Evolutionary conservation across 2,113 vertebrate genomes (phyloP), one percentile per base, ranked within the genome.

Genomic region (Thermophis baileyi): DNA sequence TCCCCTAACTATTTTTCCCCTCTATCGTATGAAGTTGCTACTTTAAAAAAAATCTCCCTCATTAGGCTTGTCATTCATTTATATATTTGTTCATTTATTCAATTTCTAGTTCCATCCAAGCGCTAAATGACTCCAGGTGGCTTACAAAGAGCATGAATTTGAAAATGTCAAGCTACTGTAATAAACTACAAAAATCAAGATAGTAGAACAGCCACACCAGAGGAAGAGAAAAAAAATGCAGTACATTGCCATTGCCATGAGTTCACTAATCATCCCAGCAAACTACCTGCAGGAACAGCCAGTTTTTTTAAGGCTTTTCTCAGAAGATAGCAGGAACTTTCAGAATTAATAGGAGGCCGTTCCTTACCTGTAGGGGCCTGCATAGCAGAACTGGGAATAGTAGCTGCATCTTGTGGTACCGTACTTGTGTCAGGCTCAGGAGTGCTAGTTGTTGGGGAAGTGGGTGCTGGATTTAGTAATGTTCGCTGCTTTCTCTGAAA

Each of bases 401-500:
- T 99, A 96, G 99, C 99, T 88, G 99, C 99, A 95, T 99, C 99
- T 97, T 98, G 98, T 92, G 99, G 99, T 92, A 99, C 99, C 96
- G 99, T 99, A 98, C 99, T 99, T 97, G 98, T 99, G 97, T 99
- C 99, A 63, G 99, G 99, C 95, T 99, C 99, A 93, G 99, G 99
- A 88, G 99, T 99, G 98, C 99, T 99, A 97, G 98, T 99, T 97
- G 99, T 99, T 96, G 99, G 99, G 96, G 99, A 99, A 54, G 98
- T 99, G 97, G 99, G 99, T 95, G 98, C 98, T 94, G 98, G 98
- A 97, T 98, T 99, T 97, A 99, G 98, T 95, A 98, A 97, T 97
- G 98, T 98, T 91, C 98, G 98, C 88, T 98, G 98, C 98, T 99
- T 99, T 96, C 99, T 99, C 99, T 99, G 98, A 95, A 97, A 96